These are phyloP conservation scores for Schizopygopsis pylzovi DNA, from an alignment of 2,797 vertebrate species.

Conservation along the genomic window DNA sequence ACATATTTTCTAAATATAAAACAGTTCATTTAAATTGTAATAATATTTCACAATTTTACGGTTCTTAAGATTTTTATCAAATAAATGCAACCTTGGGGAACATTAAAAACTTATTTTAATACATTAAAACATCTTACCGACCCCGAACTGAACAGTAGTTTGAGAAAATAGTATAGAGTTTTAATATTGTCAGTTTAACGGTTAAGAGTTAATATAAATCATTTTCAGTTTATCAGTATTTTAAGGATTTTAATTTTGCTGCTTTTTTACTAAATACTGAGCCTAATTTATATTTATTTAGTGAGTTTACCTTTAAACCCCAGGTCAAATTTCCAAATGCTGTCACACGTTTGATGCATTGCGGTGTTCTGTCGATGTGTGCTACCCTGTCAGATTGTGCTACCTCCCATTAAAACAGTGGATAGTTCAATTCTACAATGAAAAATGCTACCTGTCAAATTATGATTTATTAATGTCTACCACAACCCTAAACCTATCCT, in stretches of 20 bases:
- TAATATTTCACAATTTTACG: neutral
- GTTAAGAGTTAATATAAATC: neutral
- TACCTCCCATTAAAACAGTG: too few relatives aligned
- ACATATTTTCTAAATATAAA: neutral
- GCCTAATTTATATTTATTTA: neutral
- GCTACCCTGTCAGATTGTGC: neutral
- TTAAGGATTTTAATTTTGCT: neutral
- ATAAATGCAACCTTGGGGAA: neutral
- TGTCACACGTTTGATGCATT: conserved; percentile 45
- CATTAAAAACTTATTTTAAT: neutral
- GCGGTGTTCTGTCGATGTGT: conserved; percentile 10
- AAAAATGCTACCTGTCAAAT: too few relatives aligned
- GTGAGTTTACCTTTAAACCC: neutral
- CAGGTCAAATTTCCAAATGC: conserved; percentile 24
- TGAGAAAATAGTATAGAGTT: neutral
- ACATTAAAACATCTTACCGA: neutral
- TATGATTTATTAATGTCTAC: too few relatives aligned
- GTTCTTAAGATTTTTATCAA: neutral
- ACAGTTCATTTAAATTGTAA: neutral
- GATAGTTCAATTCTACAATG: too few relatives aligned
- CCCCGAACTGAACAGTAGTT: neutral
- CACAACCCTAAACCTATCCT: too few relatives aligned
- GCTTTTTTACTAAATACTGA: neutral
- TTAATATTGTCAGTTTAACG: neutral
- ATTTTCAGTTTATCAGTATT: neutral